A percentile compares a stretch with the other conserved stretches of the same genome.
These are phyloP conservation scores for Sympetrum striolatum DNA, from an alignment of 2,888 invertebrate genomes.

Conservation along the genomic window DNA sequence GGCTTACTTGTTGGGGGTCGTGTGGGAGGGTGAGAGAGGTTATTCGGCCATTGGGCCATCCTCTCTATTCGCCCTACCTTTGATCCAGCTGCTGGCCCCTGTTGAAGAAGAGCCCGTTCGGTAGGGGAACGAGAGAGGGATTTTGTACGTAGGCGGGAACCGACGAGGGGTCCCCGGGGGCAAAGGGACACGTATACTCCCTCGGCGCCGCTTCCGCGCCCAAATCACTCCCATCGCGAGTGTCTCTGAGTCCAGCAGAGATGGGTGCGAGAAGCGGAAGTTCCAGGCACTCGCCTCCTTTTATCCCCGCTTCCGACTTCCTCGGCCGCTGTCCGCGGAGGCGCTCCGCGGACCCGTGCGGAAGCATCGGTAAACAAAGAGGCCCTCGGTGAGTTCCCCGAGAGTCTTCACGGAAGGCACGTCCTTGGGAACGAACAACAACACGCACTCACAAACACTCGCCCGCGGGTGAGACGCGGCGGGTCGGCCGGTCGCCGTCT, in stretches of 20 bases:
- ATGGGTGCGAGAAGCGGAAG: constrained; percentile 6
- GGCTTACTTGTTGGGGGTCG: background rate
- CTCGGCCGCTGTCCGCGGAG: constrained; percentile 5
- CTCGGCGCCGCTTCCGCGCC: background rate
- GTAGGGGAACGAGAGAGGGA: background rate
- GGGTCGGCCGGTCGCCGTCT: background rate
- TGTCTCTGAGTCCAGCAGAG: background rate
- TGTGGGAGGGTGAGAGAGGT: background rate
- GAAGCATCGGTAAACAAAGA: constrained; percentile 4
- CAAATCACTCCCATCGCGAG: background rate
- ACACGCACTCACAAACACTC: background rate
- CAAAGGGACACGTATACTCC: background rate
- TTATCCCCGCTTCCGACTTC: background rate
- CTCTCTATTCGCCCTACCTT: constrained; percentile 25
- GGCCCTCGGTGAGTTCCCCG: background rate
- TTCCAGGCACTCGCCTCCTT: constrained; percentile 2
- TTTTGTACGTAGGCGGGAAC: background rate
- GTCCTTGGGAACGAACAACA: background rate
- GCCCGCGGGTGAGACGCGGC: background rate
- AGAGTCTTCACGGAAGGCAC: background rate
- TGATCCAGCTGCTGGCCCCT: background rate
- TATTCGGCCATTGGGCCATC: background rate
- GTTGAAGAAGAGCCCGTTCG: constrained; percentile 24
- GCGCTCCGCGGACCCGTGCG: constrained; percentile 9
- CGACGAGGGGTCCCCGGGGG: background rate